phyloP scores from a whole-genome alignment of 2,888 invertebrate species.

The Dusona sp. region DNA sequence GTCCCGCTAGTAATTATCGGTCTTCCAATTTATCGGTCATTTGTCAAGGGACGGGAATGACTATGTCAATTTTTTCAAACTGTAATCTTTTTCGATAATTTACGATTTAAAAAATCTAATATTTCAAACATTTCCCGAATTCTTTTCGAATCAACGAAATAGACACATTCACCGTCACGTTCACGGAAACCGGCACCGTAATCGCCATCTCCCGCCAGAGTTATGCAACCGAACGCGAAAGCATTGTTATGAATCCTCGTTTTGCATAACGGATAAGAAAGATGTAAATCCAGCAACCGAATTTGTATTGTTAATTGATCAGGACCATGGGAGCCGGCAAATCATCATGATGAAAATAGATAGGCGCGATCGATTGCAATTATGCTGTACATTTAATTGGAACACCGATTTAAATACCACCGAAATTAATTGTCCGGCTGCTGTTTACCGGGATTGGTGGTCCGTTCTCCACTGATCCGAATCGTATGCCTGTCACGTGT shows the following conservation, averaged over 20 bases:
- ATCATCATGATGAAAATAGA: background rate
- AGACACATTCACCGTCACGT: no score
- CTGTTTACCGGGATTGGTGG: constrained; percentile 25
- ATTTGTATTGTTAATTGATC: background rate
- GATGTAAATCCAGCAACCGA: background rate
- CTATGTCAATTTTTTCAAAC: no score
- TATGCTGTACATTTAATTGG: background rate
- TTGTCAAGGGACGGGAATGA: background rate
- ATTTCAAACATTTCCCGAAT: background rate
- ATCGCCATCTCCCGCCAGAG: background rate
- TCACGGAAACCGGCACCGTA: background rate
- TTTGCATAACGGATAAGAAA: background rate
- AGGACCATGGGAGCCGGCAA: background rate
- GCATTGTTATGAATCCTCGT: background rate
- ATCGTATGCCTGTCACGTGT: constrained; percentile 23
- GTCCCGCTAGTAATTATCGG: background rate
- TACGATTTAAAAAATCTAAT: background rate
- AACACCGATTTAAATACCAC: background rate
- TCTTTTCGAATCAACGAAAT: background rate
- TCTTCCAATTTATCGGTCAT: background rate
- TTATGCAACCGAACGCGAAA: background rate
- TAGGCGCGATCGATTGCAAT: background rate
- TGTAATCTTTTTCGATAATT: background rate
- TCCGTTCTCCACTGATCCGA: background rate
- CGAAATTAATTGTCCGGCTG: constrained; percentile 34